Evolutionary conservation across 2,797 vertebrate species (phyloP).

Genomic region (Gymnothorax reevesii): DNA sequence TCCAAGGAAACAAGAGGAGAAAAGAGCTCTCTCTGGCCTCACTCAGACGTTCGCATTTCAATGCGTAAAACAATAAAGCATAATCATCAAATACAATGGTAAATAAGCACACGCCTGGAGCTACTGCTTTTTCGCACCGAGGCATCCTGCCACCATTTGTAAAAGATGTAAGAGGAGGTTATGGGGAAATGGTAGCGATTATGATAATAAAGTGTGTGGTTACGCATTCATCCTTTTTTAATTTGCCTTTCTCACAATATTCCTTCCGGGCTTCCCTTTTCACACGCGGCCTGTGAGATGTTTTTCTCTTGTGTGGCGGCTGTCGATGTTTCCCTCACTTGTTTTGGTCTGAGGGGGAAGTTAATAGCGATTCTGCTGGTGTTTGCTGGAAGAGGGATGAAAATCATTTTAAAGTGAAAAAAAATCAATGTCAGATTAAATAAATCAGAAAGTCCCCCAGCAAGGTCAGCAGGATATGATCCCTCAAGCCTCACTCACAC

Average conservation of each 20-base stretch:
- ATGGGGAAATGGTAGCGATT: background rate
- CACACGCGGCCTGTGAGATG: background rate
- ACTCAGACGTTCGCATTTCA: background rate
- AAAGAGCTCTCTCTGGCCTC: background rate
- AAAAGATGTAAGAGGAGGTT: background rate
- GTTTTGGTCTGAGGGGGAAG: slow-evolving; percentile 1
- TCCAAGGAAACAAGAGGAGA: slow-evolving; percentile 11
- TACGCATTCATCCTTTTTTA: background rate
- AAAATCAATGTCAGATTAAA: slow-evolving; percentile 31
- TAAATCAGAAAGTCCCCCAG: slow-evolving; percentile 20
- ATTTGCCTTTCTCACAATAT: background rate
- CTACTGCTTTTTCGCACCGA: background rate
- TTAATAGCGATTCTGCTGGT: slow-evolving; percentile 16
- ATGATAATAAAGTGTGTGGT: background rate
- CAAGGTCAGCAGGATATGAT: slow-evolving; percentile 25
- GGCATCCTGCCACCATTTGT: background rate
- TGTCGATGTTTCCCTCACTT: background rate
- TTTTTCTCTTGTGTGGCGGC: background rate
- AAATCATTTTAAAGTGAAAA: slow-evolving; percentile 15
- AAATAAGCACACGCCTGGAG: background rate
- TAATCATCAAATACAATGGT: background rate
- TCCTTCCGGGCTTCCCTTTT: background rate
- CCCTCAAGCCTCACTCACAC: background rate
- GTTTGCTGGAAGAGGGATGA: slow-evolving; percentile 2
- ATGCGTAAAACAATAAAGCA: slow-evolving; percentile 2